Conservation (phyloP, 1,140 invertebrate species). For the Ooceraea biroi region DNA sequence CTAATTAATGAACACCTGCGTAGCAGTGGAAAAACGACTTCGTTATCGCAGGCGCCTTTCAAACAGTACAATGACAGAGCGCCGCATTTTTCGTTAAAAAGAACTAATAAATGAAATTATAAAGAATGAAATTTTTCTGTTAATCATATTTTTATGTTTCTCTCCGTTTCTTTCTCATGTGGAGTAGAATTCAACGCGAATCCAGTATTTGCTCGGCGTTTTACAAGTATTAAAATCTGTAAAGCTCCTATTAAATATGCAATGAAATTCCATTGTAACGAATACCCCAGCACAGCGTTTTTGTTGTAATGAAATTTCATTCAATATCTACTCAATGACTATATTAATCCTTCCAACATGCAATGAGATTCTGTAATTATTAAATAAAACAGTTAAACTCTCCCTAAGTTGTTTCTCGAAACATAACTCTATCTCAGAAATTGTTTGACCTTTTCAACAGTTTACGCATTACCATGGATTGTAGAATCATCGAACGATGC, state of each 20-base stretch:
- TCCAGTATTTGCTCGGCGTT: constrained; percentile 6
- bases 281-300: constrained; percentile 38
- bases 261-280: constrained; percentile 42
- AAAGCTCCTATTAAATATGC: constrained; percentile 43
- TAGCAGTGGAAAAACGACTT: constrained; percentile 7
- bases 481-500: neutral
- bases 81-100: neutral
- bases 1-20: constrained; percentile 27
- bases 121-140: constrained; percentile 18
- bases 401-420: constrained; percentile 5
- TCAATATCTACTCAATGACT: constrained; percentile 5
- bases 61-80: neutral
- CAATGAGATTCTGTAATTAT: constrained; percentile 1
- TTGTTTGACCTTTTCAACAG: neutral
- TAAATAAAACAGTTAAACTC: neutral
- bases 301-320: constrained; percentile 40
- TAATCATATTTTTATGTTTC: constrained; percentile 10
- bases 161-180: constrained; percentile 1
- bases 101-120: constrained; percentile 10
- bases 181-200: constrained; percentile 13
- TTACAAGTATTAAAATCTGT: constrained; percentile 30
- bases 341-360: constrained; percentile 5
- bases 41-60: constrained; percentile 23
- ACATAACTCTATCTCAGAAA: neutral
- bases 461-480: neutral